phyloP scores from a whole-genome alignment of 2,888 invertebrate genomes.

The Orthonychiurus folsomi region DNA sequence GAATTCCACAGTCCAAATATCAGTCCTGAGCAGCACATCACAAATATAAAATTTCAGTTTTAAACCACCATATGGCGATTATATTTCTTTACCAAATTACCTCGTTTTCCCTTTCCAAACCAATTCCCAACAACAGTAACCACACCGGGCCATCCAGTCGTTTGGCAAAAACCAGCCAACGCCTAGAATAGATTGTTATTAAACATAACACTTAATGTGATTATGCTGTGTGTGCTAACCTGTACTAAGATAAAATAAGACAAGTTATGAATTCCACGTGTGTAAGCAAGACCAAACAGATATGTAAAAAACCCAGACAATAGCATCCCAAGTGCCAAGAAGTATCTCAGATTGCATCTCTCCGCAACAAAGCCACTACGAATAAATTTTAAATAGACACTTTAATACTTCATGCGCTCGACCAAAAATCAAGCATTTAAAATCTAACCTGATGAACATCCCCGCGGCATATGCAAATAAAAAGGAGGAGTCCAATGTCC shows the following conservation, averaged over 20 bases:
- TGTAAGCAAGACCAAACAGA: slow-evolving; percentile 76
- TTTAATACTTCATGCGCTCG: not conserved
- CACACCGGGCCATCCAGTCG: slow-evolving; percentile 94
- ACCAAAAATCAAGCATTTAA: not conserved
- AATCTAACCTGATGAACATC: slow-evolving; percentile 72
- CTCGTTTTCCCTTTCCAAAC: slow-evolving; percentile 86
- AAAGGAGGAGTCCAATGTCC: slow-evolving; percentile 81
- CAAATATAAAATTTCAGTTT: slow-evolving; percentile 36
- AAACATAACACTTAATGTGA: no score
- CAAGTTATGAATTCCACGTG: slow-evolving; percentile 68
- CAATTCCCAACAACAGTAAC: slow-evolving; percentile 90
- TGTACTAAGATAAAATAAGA: slow-evolving; percentile 76
- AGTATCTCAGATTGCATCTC: slow-evolving; percentile 79
- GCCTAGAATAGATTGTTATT: slow-evolving; percentile 48
- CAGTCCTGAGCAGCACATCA: slow-evolving; percentile 50
- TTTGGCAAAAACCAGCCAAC: slow-evolving; percentile 76
- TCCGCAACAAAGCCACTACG: slow-evolving; percentile 88
- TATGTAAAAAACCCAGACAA: slow-evolving; percentile 76
- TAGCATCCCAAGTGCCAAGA: slow-evolving; percentile 84
- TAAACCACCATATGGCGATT: not conserved
- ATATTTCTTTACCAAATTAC: slow-evolving; percentile 46
- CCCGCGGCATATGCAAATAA: slow-evolving; percentile 83
- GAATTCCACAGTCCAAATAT: slow-evolving; percentile 97
- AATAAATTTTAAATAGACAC: no score
- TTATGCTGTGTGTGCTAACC: slow-evolving; percentile 48